phyloP scores from a whole-genome alignment of 2,113 vertebrate species.

The Lampris incognitus region DNA sequence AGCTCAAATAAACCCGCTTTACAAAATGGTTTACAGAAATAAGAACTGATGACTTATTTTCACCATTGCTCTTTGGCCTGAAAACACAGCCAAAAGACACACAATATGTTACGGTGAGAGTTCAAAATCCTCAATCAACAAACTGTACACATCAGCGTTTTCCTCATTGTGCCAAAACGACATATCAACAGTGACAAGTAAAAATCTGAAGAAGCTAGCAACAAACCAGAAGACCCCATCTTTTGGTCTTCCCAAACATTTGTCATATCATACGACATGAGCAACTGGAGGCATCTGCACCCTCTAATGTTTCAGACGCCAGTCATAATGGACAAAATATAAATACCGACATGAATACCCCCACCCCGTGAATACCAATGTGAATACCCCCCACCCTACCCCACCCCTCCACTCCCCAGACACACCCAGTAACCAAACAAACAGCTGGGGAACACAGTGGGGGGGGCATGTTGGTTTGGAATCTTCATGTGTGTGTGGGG shows the following conservation, averaged over 20 bases:
- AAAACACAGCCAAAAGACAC: no score
- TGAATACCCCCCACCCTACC: slow-evolving; percentile 27
- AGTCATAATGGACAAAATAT: slow-evolving; percentile 27
- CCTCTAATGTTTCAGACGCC: slow-evolving; percentile 47
- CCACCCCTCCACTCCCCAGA: slow-evolving; percentile 6
- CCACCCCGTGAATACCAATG: slow-evolving; percentile 47
- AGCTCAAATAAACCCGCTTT: no score
- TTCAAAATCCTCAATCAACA: neutral
- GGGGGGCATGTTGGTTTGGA: neutral
- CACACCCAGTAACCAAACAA: slow-evolving; percentile 64
- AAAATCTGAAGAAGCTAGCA: no score
- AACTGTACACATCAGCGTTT: neutral
- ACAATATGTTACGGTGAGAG: no score
- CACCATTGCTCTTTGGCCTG: no score
- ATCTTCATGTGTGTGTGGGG: neutral
- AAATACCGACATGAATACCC: slow-evolving; percentile 54
- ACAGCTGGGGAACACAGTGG: slow-evolving; percentile 53
- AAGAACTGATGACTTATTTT: no score
- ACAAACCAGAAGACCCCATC: neutral
- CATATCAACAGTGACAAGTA: no score
- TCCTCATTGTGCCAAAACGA: neutral
- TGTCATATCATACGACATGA: neutral
- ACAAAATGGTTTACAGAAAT: no score
- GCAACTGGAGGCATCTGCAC: slow-evolving; percentile 14
- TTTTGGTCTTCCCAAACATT: neutral